These are phyloP conservation scores for Saimiri boliviensis DNA, from an alignment of 2,113 vertebrate genomes.

Conservation along the genomic window DNA sequence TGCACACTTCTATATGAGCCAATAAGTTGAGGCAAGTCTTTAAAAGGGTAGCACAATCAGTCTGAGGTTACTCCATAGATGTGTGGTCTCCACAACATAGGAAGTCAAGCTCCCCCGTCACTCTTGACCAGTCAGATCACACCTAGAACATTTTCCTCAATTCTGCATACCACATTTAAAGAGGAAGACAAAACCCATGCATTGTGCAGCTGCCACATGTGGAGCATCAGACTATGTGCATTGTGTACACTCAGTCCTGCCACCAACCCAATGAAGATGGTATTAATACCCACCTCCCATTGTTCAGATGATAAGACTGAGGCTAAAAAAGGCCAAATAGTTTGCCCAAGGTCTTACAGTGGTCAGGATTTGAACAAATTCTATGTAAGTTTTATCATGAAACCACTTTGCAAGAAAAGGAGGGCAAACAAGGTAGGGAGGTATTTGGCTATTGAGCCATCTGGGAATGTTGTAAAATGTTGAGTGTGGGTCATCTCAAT, in stretches of 20 bases:
- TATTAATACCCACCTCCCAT: neutral
- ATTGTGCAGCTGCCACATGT: neutral
- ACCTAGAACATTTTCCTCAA: constrained; percentile 7
- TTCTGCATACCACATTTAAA: neutral
- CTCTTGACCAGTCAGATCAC: neutral
- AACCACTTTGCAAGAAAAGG: neutral
- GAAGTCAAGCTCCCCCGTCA: neutral
- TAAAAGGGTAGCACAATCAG: constrained; percentile 21
- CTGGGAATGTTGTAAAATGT: neutral
- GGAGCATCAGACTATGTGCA: neutral
- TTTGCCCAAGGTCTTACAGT: neutral
- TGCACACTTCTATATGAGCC: constrained; percentile 45
- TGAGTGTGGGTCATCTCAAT: neutral
- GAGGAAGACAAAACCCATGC: neutral
- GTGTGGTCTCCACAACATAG: neutral
- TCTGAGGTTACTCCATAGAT: constrained; percentile 25
- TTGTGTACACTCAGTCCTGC: neutral
- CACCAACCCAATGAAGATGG: neutral
- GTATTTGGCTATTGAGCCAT: neutral
- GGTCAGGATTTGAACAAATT: neutral
- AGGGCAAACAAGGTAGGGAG: neutral
- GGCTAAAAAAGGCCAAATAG: neutral
- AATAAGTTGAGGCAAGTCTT: constrained; percentile 42
- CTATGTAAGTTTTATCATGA: neutral
- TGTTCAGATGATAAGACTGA: neutral